Conservation (phyloP, 2,888 invertebrate species). For the Harpalus rubripes region DNA sequence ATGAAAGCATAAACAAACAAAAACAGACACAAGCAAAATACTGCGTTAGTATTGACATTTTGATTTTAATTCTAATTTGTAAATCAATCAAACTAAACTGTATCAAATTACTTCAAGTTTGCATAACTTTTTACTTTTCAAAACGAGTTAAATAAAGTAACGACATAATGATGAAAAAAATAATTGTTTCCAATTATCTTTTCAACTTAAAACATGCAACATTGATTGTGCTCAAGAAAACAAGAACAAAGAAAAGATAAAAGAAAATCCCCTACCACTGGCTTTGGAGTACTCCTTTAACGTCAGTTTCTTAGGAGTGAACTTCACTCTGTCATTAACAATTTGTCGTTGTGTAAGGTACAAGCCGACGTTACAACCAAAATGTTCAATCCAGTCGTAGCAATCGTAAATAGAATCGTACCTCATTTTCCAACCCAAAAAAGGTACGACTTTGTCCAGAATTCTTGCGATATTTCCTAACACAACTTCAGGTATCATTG, state of each 20-base stretch:
- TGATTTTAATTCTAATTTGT: neutral
- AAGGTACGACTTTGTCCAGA: constrained; percentile 5
- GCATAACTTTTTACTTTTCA: neutral
- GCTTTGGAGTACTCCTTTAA: neutral
- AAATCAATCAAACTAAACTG: neutral
- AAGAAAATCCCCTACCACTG: neutral
- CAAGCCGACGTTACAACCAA: neutral
- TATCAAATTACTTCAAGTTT: neutral
- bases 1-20: too few species aligned
- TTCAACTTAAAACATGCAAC: neutral
- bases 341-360: neutral
- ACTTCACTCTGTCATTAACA: neutral
- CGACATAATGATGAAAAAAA: neutral
- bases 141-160: neutral
- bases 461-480: neutral
- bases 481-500: neutral
- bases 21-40: too few species aligned
- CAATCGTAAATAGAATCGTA: constrained; percentile 28
- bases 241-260: neutral
- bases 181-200: neutral
- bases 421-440: constrained; percentile 22
- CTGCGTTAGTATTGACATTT: neutral
- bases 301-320: neutral
- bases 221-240: neutral
- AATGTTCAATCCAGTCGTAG: constrained; percentile 10